Evolutionary conservation across 2,113 vertebrate species (phyloP).

Genomic region (Dicerorhinus sumatrensis): DNA sequence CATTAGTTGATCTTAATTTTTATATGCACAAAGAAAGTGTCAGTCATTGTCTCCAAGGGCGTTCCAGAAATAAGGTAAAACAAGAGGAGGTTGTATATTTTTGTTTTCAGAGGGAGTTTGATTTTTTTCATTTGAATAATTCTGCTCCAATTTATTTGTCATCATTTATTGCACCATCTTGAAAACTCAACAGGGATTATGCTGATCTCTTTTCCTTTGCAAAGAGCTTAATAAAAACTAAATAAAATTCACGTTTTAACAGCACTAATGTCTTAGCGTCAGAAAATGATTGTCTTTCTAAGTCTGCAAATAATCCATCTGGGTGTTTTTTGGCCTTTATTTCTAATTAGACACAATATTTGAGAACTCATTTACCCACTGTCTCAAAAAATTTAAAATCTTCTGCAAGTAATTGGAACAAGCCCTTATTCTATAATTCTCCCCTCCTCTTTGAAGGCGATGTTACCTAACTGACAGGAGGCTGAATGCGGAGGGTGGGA

Average conservation of each 20-base stretch:
- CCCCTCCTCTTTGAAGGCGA: not conserved
- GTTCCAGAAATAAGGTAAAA: not conserved
- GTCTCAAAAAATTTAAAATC: not conserved
- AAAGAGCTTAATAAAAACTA: constrained; percentile 43
- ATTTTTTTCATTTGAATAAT: not conserved
- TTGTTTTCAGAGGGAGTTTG: not conserved
- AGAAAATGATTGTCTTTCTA: constrained; percentile 23
- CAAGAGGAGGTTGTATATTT: not conserved
- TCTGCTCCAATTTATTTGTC: not conserved
- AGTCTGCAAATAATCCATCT: constrained; percentile 14
- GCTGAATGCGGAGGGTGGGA: rapidly evolving
- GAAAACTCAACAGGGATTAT: not conserved
- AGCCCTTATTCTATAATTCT: not conserved
- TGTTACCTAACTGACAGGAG: rapidly evolving
- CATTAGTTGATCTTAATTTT: not conserved
- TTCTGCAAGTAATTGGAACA: not conserved
- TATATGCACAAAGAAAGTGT: not conserved
- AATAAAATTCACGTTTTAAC: constrained; percentile 44
- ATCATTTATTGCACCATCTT: not conserved
- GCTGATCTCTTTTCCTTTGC: constrained; percentile 18
- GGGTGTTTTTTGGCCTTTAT: constrained; percentile 9
- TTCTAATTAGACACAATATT: constrained; percentile 50
- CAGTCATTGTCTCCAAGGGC: not conserved
- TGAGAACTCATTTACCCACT: constrained; percentile 3
- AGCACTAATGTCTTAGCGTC: not conserved